Base-by-base conservation (phyloP, 2,888 invertebrate species). In the Acrobasis repandana region DNA sequence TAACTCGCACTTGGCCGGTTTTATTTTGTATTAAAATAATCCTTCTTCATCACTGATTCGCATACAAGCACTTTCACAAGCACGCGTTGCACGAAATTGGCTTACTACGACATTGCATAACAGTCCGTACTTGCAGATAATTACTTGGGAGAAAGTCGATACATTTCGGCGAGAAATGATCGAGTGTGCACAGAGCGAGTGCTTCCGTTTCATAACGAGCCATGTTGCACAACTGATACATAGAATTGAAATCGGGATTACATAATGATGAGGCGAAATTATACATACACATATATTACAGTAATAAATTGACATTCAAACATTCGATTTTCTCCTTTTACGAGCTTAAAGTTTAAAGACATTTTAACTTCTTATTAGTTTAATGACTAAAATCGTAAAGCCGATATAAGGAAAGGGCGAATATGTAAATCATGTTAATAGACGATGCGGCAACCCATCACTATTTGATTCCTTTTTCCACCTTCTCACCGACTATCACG, bases 61-160 rank as follows among this genome's bases (percentile, higher is more conserved):
- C 28, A 14, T 54, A 38, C 38, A 54, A 16, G 65, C 67, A 80
- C 83, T 85, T 85, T 85, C 83, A 81, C 85, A 76, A 62, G 62
- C 73, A 68, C 69, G 72, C 70, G 73, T 28, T 67, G 67, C 75
- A 74, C 71, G 68, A 77, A 80, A 78, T 77, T 71, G 69, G 71
- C 75, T 80, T 73, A 80, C 77, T 76, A 67, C 74, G 64, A 67
- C 65, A 65, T 85, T 86, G 67, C 72, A 72, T 80, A 84, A 84
- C 70, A 28, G 63, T 61, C 61, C 58, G 63, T 61, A 68, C 66
- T 67, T 60, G 63, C 72, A 73, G 73, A 82, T 85, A 86, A 88
- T 88, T 87, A 83, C 79, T 70, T 62, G 63, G 69, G 90, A 82
- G 90, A 90, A 91, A 91, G 90, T 86, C 77, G 76, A 82, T 86